These are phyloP conservation scores for Pristionchus maxplancki DNA, from an alignment of 2,888 invertebrate genomes.

Conservation along the genomic window DNA sequence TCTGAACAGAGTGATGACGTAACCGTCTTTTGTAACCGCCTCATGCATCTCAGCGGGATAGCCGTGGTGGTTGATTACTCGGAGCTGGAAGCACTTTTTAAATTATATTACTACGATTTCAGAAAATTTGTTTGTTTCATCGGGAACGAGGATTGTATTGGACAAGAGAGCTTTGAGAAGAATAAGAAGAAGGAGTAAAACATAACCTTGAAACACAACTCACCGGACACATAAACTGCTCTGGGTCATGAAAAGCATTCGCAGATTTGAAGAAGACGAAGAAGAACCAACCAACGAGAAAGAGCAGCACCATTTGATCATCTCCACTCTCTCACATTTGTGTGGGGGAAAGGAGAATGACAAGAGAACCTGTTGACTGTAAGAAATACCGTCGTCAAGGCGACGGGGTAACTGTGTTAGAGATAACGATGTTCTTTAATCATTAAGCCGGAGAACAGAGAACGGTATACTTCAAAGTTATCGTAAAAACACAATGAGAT, in stretches of 20 bases:
- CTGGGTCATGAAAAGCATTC: neutral
- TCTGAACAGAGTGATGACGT: constrained; percentile 33
- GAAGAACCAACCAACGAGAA: neutral
- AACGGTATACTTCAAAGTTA: too few species aligned
- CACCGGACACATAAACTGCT: constrained; percentile 41
- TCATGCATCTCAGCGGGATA: constrained; percentile 80
- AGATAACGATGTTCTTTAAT: neutral
- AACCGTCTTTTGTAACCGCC: constrained; percentile 73
- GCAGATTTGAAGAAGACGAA: neutral
- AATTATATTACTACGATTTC: too few species aligned
- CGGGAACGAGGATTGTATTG: too few species aligned
- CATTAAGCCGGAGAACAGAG: too few species aligned
- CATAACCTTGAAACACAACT: too few species aligned
- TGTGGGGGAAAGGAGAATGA: neutral
- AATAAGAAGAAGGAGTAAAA: too few species aligned
- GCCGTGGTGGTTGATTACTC: constrained; percentile 79
- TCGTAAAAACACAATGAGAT: too few species aligned
- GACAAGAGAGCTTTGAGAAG: too few species aligned
- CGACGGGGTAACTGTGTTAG: neutral
- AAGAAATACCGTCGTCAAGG: neutral
- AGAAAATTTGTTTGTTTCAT: too few species aligned
- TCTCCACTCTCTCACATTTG: neutral
- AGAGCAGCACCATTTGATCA: neutral
- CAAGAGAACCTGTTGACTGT: neutral
- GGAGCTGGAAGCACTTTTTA: constrained; percentile 72